A percentile compares a stretch with the other conserved stretches of the same genome.
These are phyloP conservation scores for Noctua comes DNA, from an alignment of 2,888 invertebrate species.

Conservation along the genomic window DNA sequence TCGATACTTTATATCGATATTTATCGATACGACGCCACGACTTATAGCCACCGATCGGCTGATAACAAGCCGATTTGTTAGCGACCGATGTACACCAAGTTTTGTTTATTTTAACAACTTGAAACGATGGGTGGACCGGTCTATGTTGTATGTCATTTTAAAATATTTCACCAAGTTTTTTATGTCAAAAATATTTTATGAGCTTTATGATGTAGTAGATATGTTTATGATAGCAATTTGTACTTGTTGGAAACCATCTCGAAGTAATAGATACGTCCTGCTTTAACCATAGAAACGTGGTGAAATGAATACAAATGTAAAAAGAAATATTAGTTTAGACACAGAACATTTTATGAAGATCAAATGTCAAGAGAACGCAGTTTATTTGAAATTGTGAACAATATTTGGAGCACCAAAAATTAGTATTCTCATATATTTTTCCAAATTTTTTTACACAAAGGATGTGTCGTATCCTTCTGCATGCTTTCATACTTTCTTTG, in stretches of 20 bases:
- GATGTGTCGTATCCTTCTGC: background rate
- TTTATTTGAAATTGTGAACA: background rate
- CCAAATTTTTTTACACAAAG: background rate
- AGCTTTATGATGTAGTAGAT: constrained; percentile 1
- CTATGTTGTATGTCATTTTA: constrained; percentile 54
- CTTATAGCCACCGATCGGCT: constrained; percentile 84
- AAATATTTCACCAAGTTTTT: constrained; percentile 41
- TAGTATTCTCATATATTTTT: background rate
- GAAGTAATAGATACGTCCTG: background rate
- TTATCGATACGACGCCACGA: constrained; percentile 83
- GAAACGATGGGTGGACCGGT: constrained; percentile 48
- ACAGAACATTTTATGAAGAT: background rate
- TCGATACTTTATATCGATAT: constrained; percentile 83
- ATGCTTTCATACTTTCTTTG: constrained; percentile 39
- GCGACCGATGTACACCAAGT: constrained; percentile 73
- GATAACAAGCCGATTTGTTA: constrained; percentile 88
- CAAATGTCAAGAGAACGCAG: background rate
- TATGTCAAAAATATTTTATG: constrained; percentile 35
- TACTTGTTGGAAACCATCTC: constrained; percentile 1
- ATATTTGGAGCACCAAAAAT: background rate
- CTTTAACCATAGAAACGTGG: background rate
- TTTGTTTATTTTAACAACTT: constrained; percentile 75
- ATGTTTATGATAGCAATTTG: constrained; percentile 26
- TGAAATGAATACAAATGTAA: background rate
- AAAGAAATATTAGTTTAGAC: background rate